These are phyloP conservation scores for Drosophila infuscata DNA, from an alignment of 2,888 invertebrate genomes.

Conservation along the genomic window DNA sequence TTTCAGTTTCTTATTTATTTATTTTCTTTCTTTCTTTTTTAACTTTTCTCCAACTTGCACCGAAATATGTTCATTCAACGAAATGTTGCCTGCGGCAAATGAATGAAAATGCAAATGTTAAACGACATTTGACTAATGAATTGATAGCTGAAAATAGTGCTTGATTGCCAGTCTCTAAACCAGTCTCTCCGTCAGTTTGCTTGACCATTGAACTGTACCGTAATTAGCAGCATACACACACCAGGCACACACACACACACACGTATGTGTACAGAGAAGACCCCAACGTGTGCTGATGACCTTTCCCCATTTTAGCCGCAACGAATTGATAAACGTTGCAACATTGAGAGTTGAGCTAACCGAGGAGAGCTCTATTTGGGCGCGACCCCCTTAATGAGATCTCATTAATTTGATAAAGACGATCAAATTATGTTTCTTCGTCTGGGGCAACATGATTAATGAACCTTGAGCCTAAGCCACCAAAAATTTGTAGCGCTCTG, in stretches of 20 bases:
- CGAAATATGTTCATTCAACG: slow-evolving; percentile 24
- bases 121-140: slow-evolving; percentile 51
- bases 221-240: slow-evolving; percentile 31
- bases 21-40: background rate
- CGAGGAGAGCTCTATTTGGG: slow-evolving; percentile 24
- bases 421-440: slow-evolving; percentile 43
- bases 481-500: slow-evolving; percentile 8
- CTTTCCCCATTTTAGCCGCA: slow-evolving; percentile 16
- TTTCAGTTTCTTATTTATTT: background rate
- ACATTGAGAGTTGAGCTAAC: slow-evolving; percentile 7
- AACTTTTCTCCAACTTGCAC: background rate
- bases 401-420: slow-evolving; percentile 65
- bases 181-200: slow-evolving; percentile 3
- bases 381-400: slow-evolving; percentile 58
- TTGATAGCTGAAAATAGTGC: slow-evolving; percentile 53
- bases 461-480: slow-evolving; percentile 18
- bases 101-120: slow-evolving; percentile 69
- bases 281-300: slow-evolving; percentile 16
- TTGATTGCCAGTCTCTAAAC: slow-evolving; percentile 53
- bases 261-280: background rate
- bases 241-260: background rate
- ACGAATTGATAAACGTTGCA: slow-evolving; percentile 33
- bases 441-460: slow-evolving; percentile 45
- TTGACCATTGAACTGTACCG: slow-evolving; percentile 32
- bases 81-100: slow-evolving; percentile 39